Base-by-base conservation (phyloP, 1,140 invertebrate species). In the Drosophila takahashii region DNA sequence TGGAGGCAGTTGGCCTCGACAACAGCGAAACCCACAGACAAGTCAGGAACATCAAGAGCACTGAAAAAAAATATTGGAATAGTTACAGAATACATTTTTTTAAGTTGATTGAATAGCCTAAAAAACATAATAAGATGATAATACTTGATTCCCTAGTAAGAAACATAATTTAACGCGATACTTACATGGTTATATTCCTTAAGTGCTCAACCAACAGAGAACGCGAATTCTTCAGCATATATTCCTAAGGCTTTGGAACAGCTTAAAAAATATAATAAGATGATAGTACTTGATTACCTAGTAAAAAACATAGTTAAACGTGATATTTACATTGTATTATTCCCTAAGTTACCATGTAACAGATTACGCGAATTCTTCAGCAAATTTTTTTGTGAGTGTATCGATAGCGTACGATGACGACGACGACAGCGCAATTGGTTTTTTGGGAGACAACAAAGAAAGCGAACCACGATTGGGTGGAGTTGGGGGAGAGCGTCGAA, bases 391-490 rank as follows among this genome's bases (percentile, higher is more conserved):
- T 18, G 10, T 9, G 10, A 54, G 61, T 70, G 61, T 16, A 36
- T 15, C 39, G 18, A 50, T 45, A 37, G 67, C 51, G 62, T 11
- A 48, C 76, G 69, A 56, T 53, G 69, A 80, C 66, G 77, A 71
- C 71, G 64, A 72, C 58, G 77, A 60, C 73, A 52, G 50, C 62
- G 84, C 84, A 79, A 87, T 87, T 83, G 84, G 79, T 89, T 87
- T 83, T 81, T 83, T 48, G 76, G 80, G 65, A 71, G 67, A 71
- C 67, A 70, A 71, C 67, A 71, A 48, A 71, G 67, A 70, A 70
- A 57, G 64, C 67, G 42, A 70, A 71, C 67, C 64, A 48, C 50
- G 50, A 71, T 70, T 70, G 64, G 67, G 50, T 39, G 66, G 50
- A 69, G 60, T 48, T 64, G 64, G 15, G 41, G 27, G 36, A 34